phyloP scores from a whole-genome alignment of 2,888 invertebrate species.

The Phyllotreta striolata region DNA sequence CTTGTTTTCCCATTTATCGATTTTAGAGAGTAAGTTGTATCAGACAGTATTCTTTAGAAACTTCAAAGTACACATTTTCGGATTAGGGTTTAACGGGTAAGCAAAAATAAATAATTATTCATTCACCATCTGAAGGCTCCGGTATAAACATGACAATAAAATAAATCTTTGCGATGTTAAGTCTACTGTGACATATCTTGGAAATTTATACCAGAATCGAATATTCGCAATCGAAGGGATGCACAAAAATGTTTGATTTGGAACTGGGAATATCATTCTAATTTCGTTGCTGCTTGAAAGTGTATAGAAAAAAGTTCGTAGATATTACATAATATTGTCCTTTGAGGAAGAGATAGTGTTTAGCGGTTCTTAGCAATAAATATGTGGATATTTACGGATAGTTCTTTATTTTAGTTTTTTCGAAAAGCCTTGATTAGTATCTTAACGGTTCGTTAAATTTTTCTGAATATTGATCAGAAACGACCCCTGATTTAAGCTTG shows the following conservation, averaged over 20 bases:
- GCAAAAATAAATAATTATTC: neutral
- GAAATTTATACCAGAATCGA: constrained; percentile 32
- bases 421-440: constrained; percentile 13
- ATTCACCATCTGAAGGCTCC: constrained; percentile 1
- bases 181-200: constrained; percentile 23
- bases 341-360: constrained; percentile 41
- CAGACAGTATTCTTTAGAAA: too few relatives aligned
- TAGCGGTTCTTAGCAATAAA: constrained; percentile 46
- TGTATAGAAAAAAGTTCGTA: constrained; percentile 45
- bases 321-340: constrained; percentile 42
- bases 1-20: too few relatives aligned
- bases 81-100: neutral
- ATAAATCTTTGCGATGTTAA: constrained; percentile 7
- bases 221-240: constrained; percentile 7
- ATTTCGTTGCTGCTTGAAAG: constrained; percentile 38
- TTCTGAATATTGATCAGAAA: neutral
- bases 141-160: constrained; percentile 29
- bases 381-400: constrained; percentile 39
- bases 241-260: constrained; percentile 29
- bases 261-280: constrained; percentile 18
- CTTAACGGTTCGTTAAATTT: constrained; percentile 24
- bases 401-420: constrained; percentile 23
- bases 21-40: too few relatives aligned
- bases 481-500: neutral
- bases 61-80: too few relatives aligned